These are phyloP conservation scores for Idaea dimidiata DNA, from an alignment of 2,888 invertebrate species.

Conservation along the genomic window DNA sequence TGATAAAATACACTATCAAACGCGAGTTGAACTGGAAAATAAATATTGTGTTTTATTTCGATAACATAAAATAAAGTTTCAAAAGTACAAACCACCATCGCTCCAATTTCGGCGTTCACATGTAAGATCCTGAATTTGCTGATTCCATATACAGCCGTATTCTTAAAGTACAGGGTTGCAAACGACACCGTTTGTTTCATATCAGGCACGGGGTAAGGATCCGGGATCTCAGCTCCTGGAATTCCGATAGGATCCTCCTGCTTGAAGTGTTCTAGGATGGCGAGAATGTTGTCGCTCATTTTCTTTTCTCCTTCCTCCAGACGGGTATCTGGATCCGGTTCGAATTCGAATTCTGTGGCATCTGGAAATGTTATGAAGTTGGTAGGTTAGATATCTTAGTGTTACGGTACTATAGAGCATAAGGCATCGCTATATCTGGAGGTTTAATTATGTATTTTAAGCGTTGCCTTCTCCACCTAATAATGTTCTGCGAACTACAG, in stretches of 20 bases:
- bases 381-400: not conserved
- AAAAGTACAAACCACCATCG: conserved; percentile 82
- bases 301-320: conserved; percentile 81
- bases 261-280: conserved; percentile 89
- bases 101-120: conserved; percentile 86
- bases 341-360: conserved; percentile 31
- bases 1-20: no score
- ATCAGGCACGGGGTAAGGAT: conserved; percentile 89
- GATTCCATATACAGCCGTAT: conserved; percentile 87
- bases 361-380: conserved; percentile 22
- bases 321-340: conserved; percentile 28
- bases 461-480: no score
- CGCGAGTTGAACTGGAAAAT: no score
- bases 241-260: conserved; percentile 89
- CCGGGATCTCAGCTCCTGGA: conserved; percentile 89
- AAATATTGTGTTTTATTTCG: not conserved
- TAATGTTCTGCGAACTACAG: no score
- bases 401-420: no score
- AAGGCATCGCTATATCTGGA: no score
- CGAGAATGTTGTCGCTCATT: conserved; percentile 85
- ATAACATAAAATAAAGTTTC: not conserved
- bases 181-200: conserved; percentile 86
- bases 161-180: conserved; percentile 85
- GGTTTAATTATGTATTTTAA: no score
- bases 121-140: conserved; percentile 88